Base-by-base conservation (phyloP, 2,888 invertebrate genomes). In the Idaea dimidiata region DNA sequence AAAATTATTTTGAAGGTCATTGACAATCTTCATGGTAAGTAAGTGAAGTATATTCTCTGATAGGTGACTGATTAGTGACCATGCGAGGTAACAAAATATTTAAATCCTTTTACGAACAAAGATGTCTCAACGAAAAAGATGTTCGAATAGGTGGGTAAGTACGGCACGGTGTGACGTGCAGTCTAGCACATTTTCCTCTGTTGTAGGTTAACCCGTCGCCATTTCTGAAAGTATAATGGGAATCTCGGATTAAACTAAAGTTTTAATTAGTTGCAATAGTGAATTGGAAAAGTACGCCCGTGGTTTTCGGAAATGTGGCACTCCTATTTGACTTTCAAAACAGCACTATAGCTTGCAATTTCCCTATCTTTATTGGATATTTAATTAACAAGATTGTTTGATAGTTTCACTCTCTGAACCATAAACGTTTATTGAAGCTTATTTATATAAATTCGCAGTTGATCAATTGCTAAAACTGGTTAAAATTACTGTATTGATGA, bases 181-280 rank as follows among this genome's bases (percentile, higher is more conserved):
- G 64, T 72, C 43, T 14, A 43, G 66, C 68, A 74, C 74, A 79
- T 80, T 74, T 70, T 76, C 72, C 75, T 73, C 64, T 71, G 71
- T 77, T 76, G 77, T 80, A 78, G 81, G 82, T 80, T 82, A 83
- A 79, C 82, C 82, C 79, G 78, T 78, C 79, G 80, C 82, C 81
- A 82, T 88, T 88, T 85, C 86, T 84, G 82, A 86, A 88, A 88
- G 87, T 87, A 89, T 88, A 90, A 90, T 89, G 87, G 84, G 84
- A 85, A 84, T 85, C 87, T 84, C 84, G 85, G 84, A 86, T 89
- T 88, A 82, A 87, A 87, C 82, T 85, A 87, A 89, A 91, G 90
- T 91, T 90, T 89, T 91, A 91, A 90, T 90, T 90, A 90, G 89
- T 90, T 89, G 85, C 86, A 88, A 89, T 88, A 87, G 87, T 86